Evolutionary conservation across 2,888 invertebrate species (phyloP).

Genomic region (Dichetophora obliterata): DNA sequence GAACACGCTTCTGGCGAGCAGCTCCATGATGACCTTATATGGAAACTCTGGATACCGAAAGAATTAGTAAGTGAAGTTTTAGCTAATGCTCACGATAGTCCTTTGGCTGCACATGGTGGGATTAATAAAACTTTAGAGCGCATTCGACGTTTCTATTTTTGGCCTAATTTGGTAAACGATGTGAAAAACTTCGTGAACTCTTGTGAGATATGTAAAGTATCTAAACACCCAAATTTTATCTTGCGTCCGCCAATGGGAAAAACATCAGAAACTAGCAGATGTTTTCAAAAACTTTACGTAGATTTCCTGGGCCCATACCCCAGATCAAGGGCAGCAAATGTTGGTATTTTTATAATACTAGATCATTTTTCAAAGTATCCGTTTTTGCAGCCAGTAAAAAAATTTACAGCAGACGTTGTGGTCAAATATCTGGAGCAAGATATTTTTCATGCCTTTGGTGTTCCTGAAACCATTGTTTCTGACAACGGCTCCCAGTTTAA

Average conservation of each 20-base stretch:
- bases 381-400: slow-evolving; percentile 39
- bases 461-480: slow-evolving; percentile 35
- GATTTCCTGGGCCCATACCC: slow-evolving; percentile 39
- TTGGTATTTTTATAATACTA: slow-evolving; percentile 26
- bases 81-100: slow-evolving; percentile 1
- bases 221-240: slow-evolving; percentile 21
- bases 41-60: slow-evolving; percentile 36
- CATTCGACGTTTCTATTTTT: slow-evolving; percentile 5
- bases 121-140: slow-evolving; percentile 16
- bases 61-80: neutral
- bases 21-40: slow-evolving; percentile 14
- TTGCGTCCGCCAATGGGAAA: slow-evolving; percentile 34
- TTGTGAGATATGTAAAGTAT: slow-evolving; percentile 13
- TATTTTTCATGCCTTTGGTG: slow-evolving; percentile 17
- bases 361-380: slow-evolving; percentile 38
- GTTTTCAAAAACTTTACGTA: slow-evolving; percentile 38
- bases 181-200: neutral
- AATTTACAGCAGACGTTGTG: slow-evolving; percentile 20
- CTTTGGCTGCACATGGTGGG: slow-evolving; percentile 11
- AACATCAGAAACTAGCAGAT: slow-evolving; percentile 10
- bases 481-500: slow-evolving; percentile 42
- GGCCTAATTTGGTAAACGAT: neutral
- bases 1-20: slow-evolving; percentile 16
- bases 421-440: slow-evolving; percentile 33
- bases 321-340: too few species aligned